Conservation (phyloP, 2,888 invertebrate species). For the Pardosa pseudoannulata region DNA sequence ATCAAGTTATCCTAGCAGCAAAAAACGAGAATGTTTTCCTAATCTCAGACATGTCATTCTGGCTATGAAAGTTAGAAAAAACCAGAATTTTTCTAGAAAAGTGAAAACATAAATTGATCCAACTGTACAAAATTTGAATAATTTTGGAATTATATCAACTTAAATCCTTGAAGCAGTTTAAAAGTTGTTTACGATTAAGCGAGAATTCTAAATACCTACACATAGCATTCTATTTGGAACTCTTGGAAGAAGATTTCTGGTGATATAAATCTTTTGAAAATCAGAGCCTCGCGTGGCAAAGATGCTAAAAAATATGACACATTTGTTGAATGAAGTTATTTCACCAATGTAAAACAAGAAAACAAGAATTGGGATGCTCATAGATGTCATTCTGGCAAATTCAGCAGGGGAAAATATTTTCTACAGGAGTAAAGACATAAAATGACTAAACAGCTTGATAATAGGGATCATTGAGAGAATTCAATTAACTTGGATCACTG, state of each 20-base stretch:
- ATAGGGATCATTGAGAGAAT: too few species aligned
- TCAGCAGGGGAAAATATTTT: too few species aligned
- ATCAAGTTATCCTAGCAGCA: background rate
- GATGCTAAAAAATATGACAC: background rate
- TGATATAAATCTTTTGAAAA: background rate
- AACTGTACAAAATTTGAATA: too few species aligned
- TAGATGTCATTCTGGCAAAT: too few species aligned
- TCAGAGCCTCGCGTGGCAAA: background rate
- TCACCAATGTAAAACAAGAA: background rate
- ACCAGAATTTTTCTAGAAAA: too few species aligned
- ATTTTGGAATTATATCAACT: constrained; percentile 1
- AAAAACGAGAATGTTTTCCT: background rate
- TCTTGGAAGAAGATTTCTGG: background rate
- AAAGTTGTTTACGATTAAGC: constrained; percentile 1
- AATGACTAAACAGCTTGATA: too few species aligned
- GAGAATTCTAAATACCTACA: background rate
- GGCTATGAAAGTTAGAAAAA: too few species aligned
- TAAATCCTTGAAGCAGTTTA: background rate
- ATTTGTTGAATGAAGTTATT: constrained; percentile 1
- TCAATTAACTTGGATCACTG: too few species aligned
- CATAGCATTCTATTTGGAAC: background rate
- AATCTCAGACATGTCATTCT: background rate
- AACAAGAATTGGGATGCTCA: too few species aligned
- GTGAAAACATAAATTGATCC: too few species aligned
- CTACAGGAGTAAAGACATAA: too few species aligned